phyloP scores from a whole-genome alignment of 2,888 invertebrate genomes.

The Microchrysa polita region DNA sequence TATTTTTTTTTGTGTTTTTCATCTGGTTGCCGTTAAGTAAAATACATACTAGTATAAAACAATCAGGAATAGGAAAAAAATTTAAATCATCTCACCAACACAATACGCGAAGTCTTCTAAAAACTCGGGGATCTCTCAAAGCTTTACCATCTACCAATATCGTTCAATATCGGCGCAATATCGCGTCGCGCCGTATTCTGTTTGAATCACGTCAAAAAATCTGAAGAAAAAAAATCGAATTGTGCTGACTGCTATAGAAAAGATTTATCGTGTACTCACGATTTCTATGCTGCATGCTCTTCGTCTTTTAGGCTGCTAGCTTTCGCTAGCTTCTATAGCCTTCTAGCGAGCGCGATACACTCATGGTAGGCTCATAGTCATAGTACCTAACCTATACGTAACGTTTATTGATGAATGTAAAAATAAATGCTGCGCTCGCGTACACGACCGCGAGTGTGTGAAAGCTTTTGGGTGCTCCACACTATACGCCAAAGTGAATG shows the following conservation, averaged over 20 bases:
- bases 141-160: background rate
- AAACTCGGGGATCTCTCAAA: slow-evolving; percentile 5
- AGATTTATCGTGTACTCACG: slow-evolving; percentile 13
- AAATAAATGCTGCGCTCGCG: too few relatives aligned
- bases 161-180: background rate
- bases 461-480: too few relatives aligned
- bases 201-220: slow-evolving; percentile 6
- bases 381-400: too few relatives aligned
- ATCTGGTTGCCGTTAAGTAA: slow-evolving; percentile 27
- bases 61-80: slow-evolving; percentile 9
- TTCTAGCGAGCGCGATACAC: too few relatives aligned
- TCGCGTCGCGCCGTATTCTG: too few relatives aligned
- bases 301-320: too few relatives aligned
- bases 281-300: slow-evolving; percentile 5
- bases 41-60: slow-evolving; percentile 31
- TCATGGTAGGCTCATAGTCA: too few relatives aligned
- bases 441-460: too few relatives aligned
- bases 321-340: too few relatives aligned
- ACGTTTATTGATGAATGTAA: too few relatives aligned
- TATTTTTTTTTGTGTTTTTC: background rate
- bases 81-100: slow-evolving; percentile 30
- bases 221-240: slow-evolving; percentile 23
- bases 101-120: slow-evolving; percentile 4
- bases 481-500: slow-evolving; percentile 21
- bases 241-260: slow-evolving; percentile 20